Evolutionary conservation across 1,140 invertebrate species (phyloP), one percentile per base, ranked within the genome.

Genomic region (Hyposmocoma kahamanoa): DNA sequence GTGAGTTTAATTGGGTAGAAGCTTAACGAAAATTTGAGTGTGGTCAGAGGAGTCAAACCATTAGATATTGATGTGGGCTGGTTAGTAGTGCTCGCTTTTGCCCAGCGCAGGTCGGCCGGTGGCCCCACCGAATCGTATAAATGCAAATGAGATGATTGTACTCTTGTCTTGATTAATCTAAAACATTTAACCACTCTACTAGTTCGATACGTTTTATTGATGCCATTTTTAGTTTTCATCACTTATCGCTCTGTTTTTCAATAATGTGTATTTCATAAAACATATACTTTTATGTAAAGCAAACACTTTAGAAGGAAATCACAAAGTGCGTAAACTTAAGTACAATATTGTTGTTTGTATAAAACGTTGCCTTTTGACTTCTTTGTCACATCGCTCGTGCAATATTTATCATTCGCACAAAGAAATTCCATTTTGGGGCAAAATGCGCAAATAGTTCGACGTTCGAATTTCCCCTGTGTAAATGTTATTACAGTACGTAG

Each of bases 381-480:
- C 68, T 76, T 77, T 74, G 71, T 74, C 66, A 71, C 67, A 69
- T 67, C 63, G 59, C 75, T 76, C 68, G 70, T 82, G 61, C 60
- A 77, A 77, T 75, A 81, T 79, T 81, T 79, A 82, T 75, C 58
- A 71, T 69, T 65, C 61, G 54, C 62, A 77, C 67, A 72, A 82
- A 79, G 72, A 77, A 77, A 79, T 75, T 73, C 67, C 61, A 75
- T 82, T 77, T 79, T 71, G 69, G 71, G 68, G 53, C 57, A 72
- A 78, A n/a, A 78, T 59, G 69, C 62, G 64, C 72, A 77, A 80
- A 80, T 78, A 76, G 74, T 78, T 80, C 70, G 73, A 82, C 70
- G 72, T 82, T 77, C 73, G 74, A 74, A 79, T 79, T 79, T 82
- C 75, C 73, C 75, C 53, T 70, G 73, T 74, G 75, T 80, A 82